Evolutionary conservation across 2,888 invertebrate genomes (phyloP), one percentile per base, ranked within the genome.

Genomic region (Abscondita cerata): DNA sequence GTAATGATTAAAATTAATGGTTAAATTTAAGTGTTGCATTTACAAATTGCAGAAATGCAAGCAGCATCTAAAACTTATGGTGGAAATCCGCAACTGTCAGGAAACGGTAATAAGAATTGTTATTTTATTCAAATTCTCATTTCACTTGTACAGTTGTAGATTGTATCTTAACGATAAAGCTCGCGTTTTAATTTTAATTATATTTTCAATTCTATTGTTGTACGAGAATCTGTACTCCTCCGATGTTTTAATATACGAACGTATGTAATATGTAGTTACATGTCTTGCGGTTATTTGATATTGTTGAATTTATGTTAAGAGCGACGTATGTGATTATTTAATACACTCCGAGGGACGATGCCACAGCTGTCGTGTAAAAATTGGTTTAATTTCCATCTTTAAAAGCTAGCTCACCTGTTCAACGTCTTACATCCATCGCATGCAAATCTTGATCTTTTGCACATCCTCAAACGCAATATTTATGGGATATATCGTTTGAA

Each of bases 341-440:
- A 44, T 18, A 44, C 2, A 18, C 44, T 19, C 44, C 8, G 18
- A 44, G 47, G 41, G 19, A 41, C 41, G 48, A 48, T 20, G 62
- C 54, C 47, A 52, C 63, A 53, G 63, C 59, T 53, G 46, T 12
- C 20, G 6, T 16, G 36, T 52, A 33, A 44, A 41, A 64, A 59
- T 64, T 56, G 63, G 55, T 52, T 50, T 36, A 34, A 67, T 65
- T 67, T 69, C 67, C 68, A 67, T 68, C 67, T n/a, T n/a, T n/a
- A 68, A 56, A 60, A 63, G 50, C 51, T 64, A 58, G 64, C 57
- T 54, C 70, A 70, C 68, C 70, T 70, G 70, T 65, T 59, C 64
- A 57, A 59, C n/a, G n/a, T n/a, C n/a, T n/a, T n/a, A n/a, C n/a
- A n/a, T 52, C 53, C 64, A 64, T 63, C 56, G 62, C 63, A 68